Evolutionary conservation across 1,140 invertebrate genomes (phyloP), one percentile per base, ranked within the genome.

Genomic region (Littorina saxatilis): DNA sequence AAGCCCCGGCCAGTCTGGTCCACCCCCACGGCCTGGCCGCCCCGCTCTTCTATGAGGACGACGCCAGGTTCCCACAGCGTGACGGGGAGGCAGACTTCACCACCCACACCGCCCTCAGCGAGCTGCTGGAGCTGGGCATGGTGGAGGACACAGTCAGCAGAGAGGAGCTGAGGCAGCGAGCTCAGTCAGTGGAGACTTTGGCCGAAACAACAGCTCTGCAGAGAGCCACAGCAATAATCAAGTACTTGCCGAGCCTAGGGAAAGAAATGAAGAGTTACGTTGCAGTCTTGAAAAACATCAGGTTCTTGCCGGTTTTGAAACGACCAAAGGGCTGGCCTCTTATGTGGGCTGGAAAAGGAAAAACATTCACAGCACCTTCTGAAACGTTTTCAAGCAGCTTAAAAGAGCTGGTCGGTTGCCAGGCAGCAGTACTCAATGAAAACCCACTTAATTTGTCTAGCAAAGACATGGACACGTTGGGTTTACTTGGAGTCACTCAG

Each of bases 221-320:
- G 15, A 73, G 81, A n/a, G 80, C 58, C 1, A 40, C 17, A 27
- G 68, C 80, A 7, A 70, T 84, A 17, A 40, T 86, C 17, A 27
- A 47, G 39, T 85, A 85, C 78, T 15, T 87, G 17, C 5, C 39
- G 52, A 35, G 27, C 4, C 52, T 52, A 9, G 35, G 43, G 9
- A n/a, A 70, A 23, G 11, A 35, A 17, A 52, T 29, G 13, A 20
- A n/a, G 61, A 17, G 39, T 11, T 15, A 58, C 17, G 47, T 17
- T 52, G 0, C 40, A 15, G 37, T 58, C 66, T 27, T 87, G 15
- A 37, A 43, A 13, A 39, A 82, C 9, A 70, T 83, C n/a, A 3
- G 29, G n/a, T 87, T 87, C 66, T 32, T 87, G 17, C 86, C 85
- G n/a, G 80, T 82, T 1, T 50, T 74, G 11, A 1, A 17, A 32